Evolutionary conservation across 2,888 invertebrate genomes (phyloP).

Genomic region (Suillia variegata): DNA sequence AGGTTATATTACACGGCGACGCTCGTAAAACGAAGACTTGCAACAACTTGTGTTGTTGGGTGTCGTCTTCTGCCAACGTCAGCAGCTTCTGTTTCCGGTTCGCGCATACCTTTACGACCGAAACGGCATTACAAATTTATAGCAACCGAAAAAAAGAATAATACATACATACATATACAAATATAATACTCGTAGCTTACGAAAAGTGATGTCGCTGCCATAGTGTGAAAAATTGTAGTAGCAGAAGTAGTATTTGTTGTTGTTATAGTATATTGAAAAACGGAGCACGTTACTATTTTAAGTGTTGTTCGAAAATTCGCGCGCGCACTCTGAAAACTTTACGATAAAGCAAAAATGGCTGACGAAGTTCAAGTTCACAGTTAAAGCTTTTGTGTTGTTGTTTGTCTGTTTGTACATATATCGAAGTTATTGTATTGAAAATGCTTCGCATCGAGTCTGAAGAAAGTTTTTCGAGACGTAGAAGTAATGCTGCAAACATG

Average conservation of each 20-base stretch:
- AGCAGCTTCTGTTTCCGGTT: neutral
- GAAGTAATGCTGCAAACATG: slow-evolving; percentile 1
- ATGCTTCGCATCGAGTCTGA: slow-evolving; percentile 7
- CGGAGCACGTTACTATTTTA: no score
- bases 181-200: no score
- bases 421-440: neutral
- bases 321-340: no score
- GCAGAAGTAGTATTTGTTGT: no score
- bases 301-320: no score
- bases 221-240: neutral
- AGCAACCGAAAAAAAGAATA: no score
- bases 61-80: no score
- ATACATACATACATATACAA: no score
- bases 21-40: neutral
- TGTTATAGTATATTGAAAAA: no score
- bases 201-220: neutral
- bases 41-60: neutral
- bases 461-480: neutral
- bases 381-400: neutral
- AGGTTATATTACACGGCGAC: slow-evolving; percentile 9
- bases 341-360: no score
- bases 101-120: neutral
- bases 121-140: neutral
- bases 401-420: no score
- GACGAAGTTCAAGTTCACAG: neutral